A percentile compares a stretch with the other conserved stretches of the same genome.
phyloP scores from a whole-genome alignment of 1,140 invertebrate genomes.

The Drosophila burlai region DNA sequence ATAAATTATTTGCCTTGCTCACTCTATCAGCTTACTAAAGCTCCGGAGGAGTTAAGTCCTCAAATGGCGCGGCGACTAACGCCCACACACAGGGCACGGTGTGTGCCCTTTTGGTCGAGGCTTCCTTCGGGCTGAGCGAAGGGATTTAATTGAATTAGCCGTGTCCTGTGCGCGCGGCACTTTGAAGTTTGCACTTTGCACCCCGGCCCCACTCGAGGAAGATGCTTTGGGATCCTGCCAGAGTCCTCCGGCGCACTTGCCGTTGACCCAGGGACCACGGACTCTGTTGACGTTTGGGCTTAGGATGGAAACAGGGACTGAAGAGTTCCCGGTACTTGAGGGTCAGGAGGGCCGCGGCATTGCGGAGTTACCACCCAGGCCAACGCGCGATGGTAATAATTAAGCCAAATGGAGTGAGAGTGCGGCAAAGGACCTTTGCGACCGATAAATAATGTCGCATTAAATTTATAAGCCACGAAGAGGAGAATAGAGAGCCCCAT shows the following conservation, averaged over 20 bases:
- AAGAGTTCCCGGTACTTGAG: slow-evolving; percentile 28
- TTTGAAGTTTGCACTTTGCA: slow-evolving; percentile 80
- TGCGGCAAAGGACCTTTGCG: slow-evolving; percentile 15
- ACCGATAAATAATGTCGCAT: slow-evolving; percentile 58
- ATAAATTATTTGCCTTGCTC: slow-evolving; percentile 56
- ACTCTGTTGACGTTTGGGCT: slow-evolving; percentile 70
- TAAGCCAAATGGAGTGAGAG: slow-evolving; percentile 47
- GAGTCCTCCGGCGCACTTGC: slow-evolving; percentile 21
- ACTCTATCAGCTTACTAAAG: slow-evolving; percentile 51
- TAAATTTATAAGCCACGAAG: slow-evolving; percentile 53
- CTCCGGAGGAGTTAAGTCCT: slow-evolving; percentile 34
- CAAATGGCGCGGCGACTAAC: slow-evolving; percentile 33
- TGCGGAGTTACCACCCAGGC: slow-evolving; percentile 62
- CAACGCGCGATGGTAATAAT: slow-evolving; percentile 62
- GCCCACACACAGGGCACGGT: slow-evolving; percentile 12
- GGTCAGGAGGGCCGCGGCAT: slow-evolving; percentile 62
- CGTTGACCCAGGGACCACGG: slow-evolving; percentile 54
- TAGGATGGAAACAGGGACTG: slow-evolving; percentile 24
- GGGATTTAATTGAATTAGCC: slow-evolving; percentile 81
- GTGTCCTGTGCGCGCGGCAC: slow-evolving; percentile 64
- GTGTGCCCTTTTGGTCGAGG: slow-evolving; percentile 20
- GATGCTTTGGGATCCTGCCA: slow-evolving; percentile 1
- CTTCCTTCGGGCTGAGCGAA: slow-evolving; percentile 32
- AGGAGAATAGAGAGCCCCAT: slow-evolving; percentile 17
- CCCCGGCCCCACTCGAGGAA: slow-evolving; percentile 20